These are phyloP conservation scores for Ceyx melanurus DNA, from an alignment of 2,113 vertebrate species.

Conservation along the genomic window DNA sequence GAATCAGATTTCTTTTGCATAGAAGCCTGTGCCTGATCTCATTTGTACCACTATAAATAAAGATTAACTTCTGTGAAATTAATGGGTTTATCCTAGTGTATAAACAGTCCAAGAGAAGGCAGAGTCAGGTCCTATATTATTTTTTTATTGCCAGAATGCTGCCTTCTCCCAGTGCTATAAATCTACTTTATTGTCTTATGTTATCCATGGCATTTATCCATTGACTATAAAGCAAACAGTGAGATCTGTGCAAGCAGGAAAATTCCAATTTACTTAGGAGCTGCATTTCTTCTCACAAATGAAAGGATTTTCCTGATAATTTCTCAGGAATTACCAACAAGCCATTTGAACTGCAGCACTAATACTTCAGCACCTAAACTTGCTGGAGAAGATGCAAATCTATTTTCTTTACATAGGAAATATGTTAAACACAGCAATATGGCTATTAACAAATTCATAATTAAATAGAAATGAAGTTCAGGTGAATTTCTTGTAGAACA, in stretches of 20 bases:
- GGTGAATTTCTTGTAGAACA: not conserved
- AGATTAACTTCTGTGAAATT: slow-evolving; percentile 44
- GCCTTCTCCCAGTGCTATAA: not conserved
- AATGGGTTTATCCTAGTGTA: slow-evolving; percentile 15
- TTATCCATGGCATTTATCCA: slow-evolving; percentile 29
- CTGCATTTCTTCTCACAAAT: slow-evolving; percentile 16
- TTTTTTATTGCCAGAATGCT: slow-evolving; percentile 25
- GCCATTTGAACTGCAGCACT: not conserved
- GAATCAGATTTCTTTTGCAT: not conserved
- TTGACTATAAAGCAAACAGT: not conserved
- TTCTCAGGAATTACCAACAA: not conserved
- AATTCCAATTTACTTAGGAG: not conserved
- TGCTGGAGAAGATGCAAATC: not conserved
- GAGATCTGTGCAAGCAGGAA: not conserved
- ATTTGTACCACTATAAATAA: slow-evolving; percentile 14
- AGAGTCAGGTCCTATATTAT: not conserved
- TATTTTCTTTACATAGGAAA: not conserved
- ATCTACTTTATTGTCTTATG: slow-evolving; percentile 13
- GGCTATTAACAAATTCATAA: not conserved
- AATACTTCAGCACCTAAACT: not conserved
- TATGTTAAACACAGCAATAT: not conserved
- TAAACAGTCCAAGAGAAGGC: slow-evolving; percentile 18
- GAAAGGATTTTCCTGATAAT: slow-evolving; percentile 11
- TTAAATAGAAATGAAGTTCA: not conserved
- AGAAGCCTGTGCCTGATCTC: not conserved